These are phyloP conservation scores for Drosophila insularis DNA, from an alignment of 1,140 invertebrate species.

Conservation along the genomic window DNA sequence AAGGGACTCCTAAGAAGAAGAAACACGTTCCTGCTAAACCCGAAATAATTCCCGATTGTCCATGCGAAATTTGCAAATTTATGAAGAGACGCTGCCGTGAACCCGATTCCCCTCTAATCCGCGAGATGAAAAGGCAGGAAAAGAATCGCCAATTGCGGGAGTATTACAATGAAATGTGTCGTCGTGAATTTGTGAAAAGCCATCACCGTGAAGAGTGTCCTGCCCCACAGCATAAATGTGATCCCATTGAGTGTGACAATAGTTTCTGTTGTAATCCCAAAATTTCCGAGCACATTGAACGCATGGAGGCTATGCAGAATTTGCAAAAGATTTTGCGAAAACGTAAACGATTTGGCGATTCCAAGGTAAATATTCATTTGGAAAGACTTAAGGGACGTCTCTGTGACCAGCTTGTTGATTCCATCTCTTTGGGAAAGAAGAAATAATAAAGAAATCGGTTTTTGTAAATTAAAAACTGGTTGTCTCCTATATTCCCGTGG, in stretches of 20 bases:
- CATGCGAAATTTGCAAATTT: constrained; percentile 45
- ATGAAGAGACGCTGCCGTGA: constrained; percentile 18
- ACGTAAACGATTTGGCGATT: not conserved
- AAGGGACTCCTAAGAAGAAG: not conserved
- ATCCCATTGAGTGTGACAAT: constrained; percentile 22
- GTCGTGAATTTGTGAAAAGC: constrained; percentile 26
- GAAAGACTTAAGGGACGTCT: constrained; percentile 9
- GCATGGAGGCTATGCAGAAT: constrained; percentile 41
- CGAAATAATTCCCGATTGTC: constrained; percentile 29
- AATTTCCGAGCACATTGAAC: constrained; percentile 33
- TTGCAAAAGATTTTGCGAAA: constrained; percentile 23
- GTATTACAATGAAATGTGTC: constrained; percentile 39
- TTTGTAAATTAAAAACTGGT: not conserved
- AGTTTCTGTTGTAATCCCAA: constrained; percentile 26
- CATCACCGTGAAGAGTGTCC: not conserved
- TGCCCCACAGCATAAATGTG: constrained; percentile 32
- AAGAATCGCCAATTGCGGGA: constrained; percentile 23
- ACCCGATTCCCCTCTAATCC: constrained; percentile 40
- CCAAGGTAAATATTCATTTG: not conserved
- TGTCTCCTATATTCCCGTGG: not conserved
- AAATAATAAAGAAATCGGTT: not conserved
- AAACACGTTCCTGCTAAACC: not conserved
- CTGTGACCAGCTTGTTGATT: constrained; percentile 3
- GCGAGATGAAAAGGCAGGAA: constrained; percentile 38
- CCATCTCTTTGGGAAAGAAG: constrained; percentile 1